Evolutionary conservation across 2,888 invertebrate species (phyloP).

Genomic region (Aproaerema taeniolella): DNA sequence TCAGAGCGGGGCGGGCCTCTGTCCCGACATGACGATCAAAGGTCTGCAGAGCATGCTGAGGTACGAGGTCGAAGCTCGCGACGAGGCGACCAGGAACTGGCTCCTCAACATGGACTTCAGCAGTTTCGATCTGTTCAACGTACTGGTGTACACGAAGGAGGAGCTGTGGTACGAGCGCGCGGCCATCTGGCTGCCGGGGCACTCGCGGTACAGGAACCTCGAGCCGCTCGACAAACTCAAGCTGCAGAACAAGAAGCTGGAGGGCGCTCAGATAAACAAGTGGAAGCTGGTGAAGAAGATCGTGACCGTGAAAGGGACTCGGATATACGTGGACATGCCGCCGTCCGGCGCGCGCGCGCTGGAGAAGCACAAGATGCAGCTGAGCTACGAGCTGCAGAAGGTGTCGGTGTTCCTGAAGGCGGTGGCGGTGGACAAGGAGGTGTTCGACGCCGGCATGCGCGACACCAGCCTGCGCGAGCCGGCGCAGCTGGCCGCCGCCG

Average conservation of each 20-base stretch:
- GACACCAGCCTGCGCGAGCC: background rate
- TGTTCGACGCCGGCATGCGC: slow-evolving; percentile 49
- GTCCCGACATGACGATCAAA: slow-evolving; percentile 51
- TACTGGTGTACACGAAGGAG: slow-evolving; percentile 57
- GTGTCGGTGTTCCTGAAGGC: slow-evolving; percentile 58
- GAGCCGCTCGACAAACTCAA: slow-evolving; percentile 54
- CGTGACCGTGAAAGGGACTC: slow-evolving; percentile 48
- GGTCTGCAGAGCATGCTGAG: slow-evolving; percentile 47
- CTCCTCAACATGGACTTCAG: slow-evolving; percentile 49
- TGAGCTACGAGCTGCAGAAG: slow-evolving; percentile 64
- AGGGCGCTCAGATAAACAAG: slow-evolving; percentile 47
- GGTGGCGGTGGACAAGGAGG: slow-evolving; percentile 57
- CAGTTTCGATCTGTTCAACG: slow-evolving; percentile 41
- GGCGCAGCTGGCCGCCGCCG: background rate
- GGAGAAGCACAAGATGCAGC: slow-evolving; percentile 47
- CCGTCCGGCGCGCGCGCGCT: slow-evolving; percentile 55
- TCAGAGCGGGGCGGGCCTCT: slow-evolving; percentile 38
- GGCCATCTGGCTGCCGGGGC: slow-evolving; percentile 56
- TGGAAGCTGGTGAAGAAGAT: slow-evolving; percentile 65
- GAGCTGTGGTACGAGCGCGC: slow-evolving; percentile 65
- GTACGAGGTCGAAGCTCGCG: slow-evolving; percentile 49
- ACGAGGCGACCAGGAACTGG: slow-evolving; percentile 50
- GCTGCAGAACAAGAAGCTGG: slow-evolving; percentile 49
- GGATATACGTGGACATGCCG: slow-evolving; percentile 66
- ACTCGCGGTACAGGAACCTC: slow-evolving; percentile 31